phyloP scores from a whole-genome alignment of 2,113 vertebrate species.

The Rhagologus leucostigma region DNA sequence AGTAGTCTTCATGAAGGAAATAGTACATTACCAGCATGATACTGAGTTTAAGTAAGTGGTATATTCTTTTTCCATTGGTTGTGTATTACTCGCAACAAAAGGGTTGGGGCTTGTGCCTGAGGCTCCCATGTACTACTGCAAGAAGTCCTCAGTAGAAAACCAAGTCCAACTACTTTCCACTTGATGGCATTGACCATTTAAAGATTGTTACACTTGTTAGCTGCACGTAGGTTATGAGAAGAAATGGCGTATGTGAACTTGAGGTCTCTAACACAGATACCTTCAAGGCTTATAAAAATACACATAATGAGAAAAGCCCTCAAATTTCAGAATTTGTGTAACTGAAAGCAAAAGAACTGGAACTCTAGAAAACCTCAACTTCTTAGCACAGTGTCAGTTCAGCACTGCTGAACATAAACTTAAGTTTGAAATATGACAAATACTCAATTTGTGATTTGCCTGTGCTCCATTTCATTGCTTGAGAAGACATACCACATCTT shows the following conservation, averaged over 20 bases:
- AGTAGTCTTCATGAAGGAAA: not conserved
- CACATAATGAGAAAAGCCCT: not conserved
- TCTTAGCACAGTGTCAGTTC: not conserved
- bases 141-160: not conserved
- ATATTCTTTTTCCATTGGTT: not conserved
- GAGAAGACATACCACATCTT: not conserved
- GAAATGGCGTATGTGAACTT: not conserved
- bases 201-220: not conserved
- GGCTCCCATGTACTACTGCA: not conserved
- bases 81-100: not conserved
- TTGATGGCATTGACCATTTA: not conserved
- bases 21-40: not conserved
- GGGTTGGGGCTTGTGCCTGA: not conserved
- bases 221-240: not conserved
- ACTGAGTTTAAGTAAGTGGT: not conserved
- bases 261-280: not conserved
- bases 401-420: not conserved
- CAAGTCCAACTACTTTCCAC: not conserved
- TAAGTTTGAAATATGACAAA: not conserved
- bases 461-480: not conserved
- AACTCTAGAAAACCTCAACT: not conserved
- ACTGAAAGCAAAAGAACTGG: not conserved
- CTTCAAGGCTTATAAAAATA: not conserved
- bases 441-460: not conserved
- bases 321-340: not conserved